phyloP scores from a whole-genome alignment of 2,888 invertebrate genomes.

The Drosophila trichaetosa region DNA sequence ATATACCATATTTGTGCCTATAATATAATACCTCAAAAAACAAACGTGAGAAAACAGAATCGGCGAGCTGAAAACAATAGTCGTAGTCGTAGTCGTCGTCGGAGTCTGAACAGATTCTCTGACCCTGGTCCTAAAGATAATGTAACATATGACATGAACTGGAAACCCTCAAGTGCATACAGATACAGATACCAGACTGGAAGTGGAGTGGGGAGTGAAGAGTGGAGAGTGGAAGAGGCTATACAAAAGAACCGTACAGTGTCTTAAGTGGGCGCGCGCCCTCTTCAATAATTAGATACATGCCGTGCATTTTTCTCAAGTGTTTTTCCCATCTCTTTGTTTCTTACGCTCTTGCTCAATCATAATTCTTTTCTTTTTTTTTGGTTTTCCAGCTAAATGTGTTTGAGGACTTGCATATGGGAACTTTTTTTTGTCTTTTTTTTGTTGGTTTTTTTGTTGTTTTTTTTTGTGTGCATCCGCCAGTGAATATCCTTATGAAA shows the following conservation, averaged over 20 bases:
- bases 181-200: not conserved
- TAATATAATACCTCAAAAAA: not conserved
- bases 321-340: slow-evolving; percentile 57
- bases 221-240: not conserved
- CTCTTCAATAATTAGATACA: slow-evolving; percentile 72
- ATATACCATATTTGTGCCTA: slow-evolving; percentile 27
- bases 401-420: slow-evolving; percentile 61
- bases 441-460: not conserved
- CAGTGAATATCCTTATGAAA: slow-evolving; percentile 70
- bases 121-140: slow-evolving; percentile 44
- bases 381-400: slow-evolving; percentile 43
- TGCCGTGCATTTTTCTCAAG: slow-evolving; percentile 50
- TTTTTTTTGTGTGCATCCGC: slow-evolving; percentile 37
- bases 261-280: slow-evolving; percentile 66
- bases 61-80: slow-evolving; percentile 27
- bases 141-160: slow-evolving; percentile 39
- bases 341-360: slow-evolving; percentile 27
- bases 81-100: not conserved
- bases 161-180: slow-evolving; percentile 20
- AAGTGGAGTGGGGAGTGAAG: not conserved
- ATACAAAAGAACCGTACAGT: slow-evolving; percentile 36
- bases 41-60: slow-evolving; percentile 50
- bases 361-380: slow-evolving; percentile 28
- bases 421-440: slow-evolving; percentile 43
- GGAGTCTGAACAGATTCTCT: slow-evolving; percentile 27